Percentiles rank a stretch among this genome's conserved stretches.
Conservation (phyloP, 2,888 invertebrate species). For the Agonopterix heracliana region DNA sequence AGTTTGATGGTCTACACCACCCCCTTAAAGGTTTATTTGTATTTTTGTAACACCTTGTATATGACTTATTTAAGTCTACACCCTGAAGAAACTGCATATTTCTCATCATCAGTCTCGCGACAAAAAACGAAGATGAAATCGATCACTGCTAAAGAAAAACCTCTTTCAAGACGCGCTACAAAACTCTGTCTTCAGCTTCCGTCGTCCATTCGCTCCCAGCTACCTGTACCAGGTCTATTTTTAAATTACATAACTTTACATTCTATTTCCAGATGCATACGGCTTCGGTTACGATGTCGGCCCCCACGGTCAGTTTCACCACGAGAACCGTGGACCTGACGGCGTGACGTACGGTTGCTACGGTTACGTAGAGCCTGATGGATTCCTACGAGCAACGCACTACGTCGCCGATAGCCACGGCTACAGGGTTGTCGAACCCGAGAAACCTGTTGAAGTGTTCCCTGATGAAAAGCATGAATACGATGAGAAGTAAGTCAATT, state of each 20-base stretch:
- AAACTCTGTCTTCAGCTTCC: too few species aligned
- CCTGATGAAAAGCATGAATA: constrained; percentile 65
- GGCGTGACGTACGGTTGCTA: constrained; percentile 89
- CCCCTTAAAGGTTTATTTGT: too few species aligned
- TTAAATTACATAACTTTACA: neutral
- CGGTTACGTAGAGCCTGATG: constrained; percentile 83
- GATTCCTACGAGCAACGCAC: constrained; percentile 80
- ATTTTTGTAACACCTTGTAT: too few species aligned
- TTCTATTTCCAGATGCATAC: constrained; percentile 77
- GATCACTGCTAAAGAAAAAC: too few species aligned
- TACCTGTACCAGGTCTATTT: too few species aligned
- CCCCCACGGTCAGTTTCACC: constrained; percentile 86
- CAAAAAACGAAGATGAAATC: too few species aligned
- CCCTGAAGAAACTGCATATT: too few species aligned
- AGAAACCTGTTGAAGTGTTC: constrained; percentile 81
- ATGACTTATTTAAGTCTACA: too few species aligned
- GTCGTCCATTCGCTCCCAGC: too few species aligned
- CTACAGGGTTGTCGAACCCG: constrained; percentile 83
- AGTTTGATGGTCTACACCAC: too few species aligned
- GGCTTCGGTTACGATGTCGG: constrained; percentile 87
- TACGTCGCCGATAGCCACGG: constrained; percentile 88
- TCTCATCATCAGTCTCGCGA: too few species aligned
- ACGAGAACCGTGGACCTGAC: constrained; percentile 84
- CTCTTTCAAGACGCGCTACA: too few species aligned
- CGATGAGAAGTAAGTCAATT: constrained; percentile 58